Base-by-base conservation (phyloP, 2,113 vertebrate species). In the Campylomormyrus numenius region DNA sequence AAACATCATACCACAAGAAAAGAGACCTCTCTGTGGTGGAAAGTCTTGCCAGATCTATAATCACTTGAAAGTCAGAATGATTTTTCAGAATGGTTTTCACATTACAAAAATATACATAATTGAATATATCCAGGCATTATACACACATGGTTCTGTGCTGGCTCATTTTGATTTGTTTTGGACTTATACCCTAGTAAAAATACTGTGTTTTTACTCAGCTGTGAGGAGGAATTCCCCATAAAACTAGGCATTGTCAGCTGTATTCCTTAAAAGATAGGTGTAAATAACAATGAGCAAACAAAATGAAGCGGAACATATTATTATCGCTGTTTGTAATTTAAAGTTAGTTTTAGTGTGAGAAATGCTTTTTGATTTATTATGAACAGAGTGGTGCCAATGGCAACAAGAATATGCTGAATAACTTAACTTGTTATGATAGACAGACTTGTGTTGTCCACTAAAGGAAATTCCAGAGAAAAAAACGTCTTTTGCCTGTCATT, bases 341-440 rank as follows among this genome's bases (percentile, higher is more conserved):
- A 89, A 66, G 10, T 17, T 24, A 89, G 53, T 83, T 13, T 39
- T 62, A 39, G 27, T 39, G 70, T 39, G 11, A 77, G 11, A 42
- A 58, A 45, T 62, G 42, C 83, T 48, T 39, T 50, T 31, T 89
- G 48, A 58, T 52, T 39, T 83, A 85, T 52, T 85, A 89, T 89
- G 45, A 89, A 85, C 80, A 58, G 11, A 85, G 66, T 42, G 42
- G 35, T 27, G 77, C 89, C 77, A 89, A 85, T 27, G 53, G n/a
- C 42, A 89, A 58, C 39, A 52, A 24, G 35, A 80, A 45, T 58
- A 58, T 24, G 10, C 24, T 42, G 77, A 62, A 62, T 13, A 24
- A 50, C 66, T 52, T 21, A 6, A 50, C 46, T 56, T 56, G 17
- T 21, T 27, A 17, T 48, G 89, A 58, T 62, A 77, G 70, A 85